These are phyloP conservation scores for Myripristis murdjan DNA, from an alignment of 2,797 vertebrate genomes.

Conservation along the genomic window DNA sequence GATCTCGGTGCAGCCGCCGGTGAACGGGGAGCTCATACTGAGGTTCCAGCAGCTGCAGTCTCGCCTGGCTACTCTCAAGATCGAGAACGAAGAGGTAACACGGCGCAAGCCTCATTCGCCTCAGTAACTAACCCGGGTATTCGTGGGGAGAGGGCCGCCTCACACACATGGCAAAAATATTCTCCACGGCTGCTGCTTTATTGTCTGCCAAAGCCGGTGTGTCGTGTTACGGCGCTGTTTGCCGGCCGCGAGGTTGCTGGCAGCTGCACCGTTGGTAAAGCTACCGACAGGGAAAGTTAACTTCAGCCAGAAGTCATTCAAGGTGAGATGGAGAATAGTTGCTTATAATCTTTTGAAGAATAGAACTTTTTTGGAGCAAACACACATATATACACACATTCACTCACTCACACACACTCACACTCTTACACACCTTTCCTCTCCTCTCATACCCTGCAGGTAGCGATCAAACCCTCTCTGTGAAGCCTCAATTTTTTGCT, in stretches of 20 bases:
- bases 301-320: slow-evolving; percentile 55
- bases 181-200: not conserved
- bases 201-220: slow-evolving; percentile 12
- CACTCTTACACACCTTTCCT: slow-evolving; percentile 30
- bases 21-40: slow-evolving; percentile 95
- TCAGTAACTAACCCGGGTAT: not conserved
- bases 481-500: slow-evolving; percentile 50
- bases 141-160: not conserved
- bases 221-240: slow-evolving; percentile 5
- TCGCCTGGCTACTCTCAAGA: slow-evolving; percentile 94
- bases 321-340: slow-evolving; percentile 48
- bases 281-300: slow-evolving; percentile 51
- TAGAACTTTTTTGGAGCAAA: slow-evolving; percentile 30
- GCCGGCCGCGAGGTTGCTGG: slow-evolving; percentile 10
- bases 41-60: slow-evolving; percentile 98
- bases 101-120: not conserved
- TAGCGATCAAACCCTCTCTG: slow-evolving; percentile 58
- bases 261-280: slow-evolving; percentile 23
- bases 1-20: slow-evolving; percentile 94
- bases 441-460: slow-evolving; percentile 55
- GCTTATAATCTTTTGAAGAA: slow-evolving; percentile 44
- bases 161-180: slow-evolving; percentile 1
- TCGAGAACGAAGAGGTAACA: slow-evolving; percentile 98
- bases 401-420: slow-evolving; percentile 22
- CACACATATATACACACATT: not conserved